Conservation (phyloP, 2,113 vertebrate species). For the pig (Sus scrofa) region DNA sequence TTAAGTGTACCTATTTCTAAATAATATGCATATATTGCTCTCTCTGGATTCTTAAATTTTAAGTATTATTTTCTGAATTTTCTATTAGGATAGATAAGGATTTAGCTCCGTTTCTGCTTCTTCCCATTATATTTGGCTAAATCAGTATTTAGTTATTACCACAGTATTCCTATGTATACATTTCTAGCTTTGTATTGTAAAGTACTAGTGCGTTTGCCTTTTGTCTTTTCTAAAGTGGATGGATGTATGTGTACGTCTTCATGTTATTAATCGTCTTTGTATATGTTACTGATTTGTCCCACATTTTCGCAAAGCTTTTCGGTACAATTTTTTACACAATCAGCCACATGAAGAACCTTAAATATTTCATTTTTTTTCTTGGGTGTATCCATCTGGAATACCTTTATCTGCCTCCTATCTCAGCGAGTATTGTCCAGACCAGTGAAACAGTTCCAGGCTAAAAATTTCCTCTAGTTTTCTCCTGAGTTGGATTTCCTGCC, state of each 20-base stretch:
- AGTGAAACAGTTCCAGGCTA: not conserved
- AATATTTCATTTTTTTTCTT: constrained; percentile 1
- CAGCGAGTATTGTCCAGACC: not conserved
- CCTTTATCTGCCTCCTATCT: not conserved
- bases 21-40: not conserved
- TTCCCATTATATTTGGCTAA: not conserved
- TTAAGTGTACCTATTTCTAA: constrained; percentile 52
- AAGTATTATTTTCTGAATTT: constrained; percentile 41
- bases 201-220: not conserved
- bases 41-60: constrained; percentile 60
- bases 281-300: not conserved
- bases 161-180: not conserved
- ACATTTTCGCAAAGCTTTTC: not conserved
- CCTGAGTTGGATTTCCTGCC: not conserved
- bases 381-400: not conserved
- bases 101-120: not conserved
- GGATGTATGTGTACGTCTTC: not conserved
- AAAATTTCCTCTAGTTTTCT: not conserved
- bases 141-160: not conserved
- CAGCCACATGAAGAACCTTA: not conserved
- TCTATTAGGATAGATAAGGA: not conserved
- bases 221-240: not conserved
- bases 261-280: not conserved
- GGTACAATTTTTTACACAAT: not conserved
- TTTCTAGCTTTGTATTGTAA: not conserved